Evolutionary conservation across 2,888 invertebrate genomes (phyloP), one percentile per base, ranked within the genome.

Genomic region (Aphidoletes aphidimyza): DNA sequence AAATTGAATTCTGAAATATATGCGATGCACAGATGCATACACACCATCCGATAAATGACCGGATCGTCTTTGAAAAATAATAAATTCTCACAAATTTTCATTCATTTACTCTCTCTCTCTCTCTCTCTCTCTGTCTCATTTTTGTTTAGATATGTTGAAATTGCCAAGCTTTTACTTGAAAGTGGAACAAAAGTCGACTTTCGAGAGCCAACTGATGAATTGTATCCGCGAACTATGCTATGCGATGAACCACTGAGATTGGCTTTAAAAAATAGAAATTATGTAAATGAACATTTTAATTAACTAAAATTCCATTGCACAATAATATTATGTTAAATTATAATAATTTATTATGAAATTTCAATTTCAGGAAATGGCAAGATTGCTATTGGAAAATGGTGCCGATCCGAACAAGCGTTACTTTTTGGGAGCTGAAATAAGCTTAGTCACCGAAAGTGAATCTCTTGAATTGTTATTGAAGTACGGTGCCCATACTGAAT

Each of bases 321-420:
- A 59, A 59, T n/a, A 17, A 17, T 30, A 83, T 9, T 22, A 26
- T 39, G 22, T 30, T 84, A 26, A 83, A 59, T 37, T 26, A 83
- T 45, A n/a, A 22, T n/a, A n/a, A n/a, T n/a, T n/a, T n/a, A n/a
- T n/a, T n/a, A n/a, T n/a, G n/a, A n/a, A n/a, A 26, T 83, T 34
- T 49, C 30, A 22, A 84, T 86, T 86, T 0, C 87, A 92, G 92
- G 93, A 93, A 9, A 93, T 94, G 34, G 94, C 94, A 0, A 91
- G 92, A 87, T 91, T 95, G 45, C 91, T 97, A 1, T 91, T 97
- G 39, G 94, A 96, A 87, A 93, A 94, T 86, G 97, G 97, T 0
- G 97, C 97, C 0, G 94, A 97, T 89, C 96, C 97, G 6, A 97
- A 97, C 90, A 96, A 96, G 88, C 92, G 95, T n/a, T 96, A 97